phyloP scores from a whole-genome alignment of 2,888 invertebrate species.

The Miltochrista miniata region DNA sequence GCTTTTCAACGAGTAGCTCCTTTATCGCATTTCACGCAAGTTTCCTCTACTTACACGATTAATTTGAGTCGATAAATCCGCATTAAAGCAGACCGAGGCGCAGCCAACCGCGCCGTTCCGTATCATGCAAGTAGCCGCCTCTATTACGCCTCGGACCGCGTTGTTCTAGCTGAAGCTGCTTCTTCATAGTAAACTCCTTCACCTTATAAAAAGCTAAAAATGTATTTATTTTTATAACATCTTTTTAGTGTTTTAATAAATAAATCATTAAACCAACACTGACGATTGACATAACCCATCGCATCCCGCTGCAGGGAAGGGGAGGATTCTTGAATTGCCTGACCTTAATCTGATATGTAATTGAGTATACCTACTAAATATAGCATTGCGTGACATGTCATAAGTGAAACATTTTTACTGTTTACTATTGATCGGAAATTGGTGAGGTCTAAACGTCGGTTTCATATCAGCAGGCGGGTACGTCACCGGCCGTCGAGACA shows the following conservation, averaged over 20 bases:
- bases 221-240: no score
- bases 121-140: constrained; percentile 61
- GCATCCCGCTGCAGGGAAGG: no score
- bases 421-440: constrained; percentile 58
- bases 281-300: no score
- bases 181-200: constrained; percentile 46
- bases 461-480: constrained; percentile 45
- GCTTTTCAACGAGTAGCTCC: constrained; percentile 64
- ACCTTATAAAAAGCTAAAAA: no score
- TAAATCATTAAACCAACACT: no score
- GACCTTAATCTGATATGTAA: constrained; percentile 56
- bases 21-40: constrained; percentile 79
- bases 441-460: constrained; percentile 52
- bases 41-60: constrained; percentile 80
- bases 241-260: no score
- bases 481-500: constrained; percentile 69
- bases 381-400: constrained; percentile 44
- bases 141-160: constrained; percentile 64
- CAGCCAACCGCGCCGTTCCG: constrained; percentile 68
- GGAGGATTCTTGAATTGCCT: no score
- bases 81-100: constrained; percentile 75
- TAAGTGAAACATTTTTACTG: constrained; percentile 46
- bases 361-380: constrained; percentile 36
- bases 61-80: constrained; percentile 83
- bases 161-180: constrained; percentile 61